Conservation (phyloP, 2,113 vertebrate genomes). For the Baryphthengus martii region DNA sequence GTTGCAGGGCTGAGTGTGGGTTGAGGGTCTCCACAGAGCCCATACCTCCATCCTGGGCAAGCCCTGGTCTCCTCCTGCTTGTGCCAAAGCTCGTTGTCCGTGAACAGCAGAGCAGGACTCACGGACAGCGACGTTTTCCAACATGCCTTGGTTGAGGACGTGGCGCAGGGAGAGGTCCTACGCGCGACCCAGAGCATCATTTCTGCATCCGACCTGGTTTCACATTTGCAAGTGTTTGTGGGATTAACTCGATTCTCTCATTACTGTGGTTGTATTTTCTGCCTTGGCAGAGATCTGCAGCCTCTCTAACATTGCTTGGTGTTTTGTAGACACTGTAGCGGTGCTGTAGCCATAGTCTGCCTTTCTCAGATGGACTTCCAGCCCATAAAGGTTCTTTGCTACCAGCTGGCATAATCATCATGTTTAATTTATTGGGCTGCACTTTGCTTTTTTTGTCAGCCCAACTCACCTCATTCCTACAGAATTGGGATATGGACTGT, state of each 20-base stretch:
- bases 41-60: neutral
- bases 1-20: neutral
- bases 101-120: neutral
- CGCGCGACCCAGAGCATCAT: too few species aligned
- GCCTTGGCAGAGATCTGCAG: neutral
- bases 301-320: neutral
- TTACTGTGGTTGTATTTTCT: neutral
- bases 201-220: neutral
- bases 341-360: neutral
- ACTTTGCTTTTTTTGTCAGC: neutral
- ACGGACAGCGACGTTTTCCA: accelerated
- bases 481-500: neutral
- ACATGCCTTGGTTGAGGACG: accelerated
- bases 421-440: neutral
- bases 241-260: neutral
- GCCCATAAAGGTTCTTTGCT: neutral
- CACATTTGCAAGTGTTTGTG: neutral
- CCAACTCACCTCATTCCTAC: neutral
- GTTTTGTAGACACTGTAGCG: neutral
- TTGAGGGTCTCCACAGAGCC: neutral
- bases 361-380: neutral
- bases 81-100: neutral
- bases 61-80: neutral
- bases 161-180: neutral
- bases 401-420: neutral